Conservation (phyloP, 2,113 vertebrate genomes). For the Melospiza georgiana region DNA sequence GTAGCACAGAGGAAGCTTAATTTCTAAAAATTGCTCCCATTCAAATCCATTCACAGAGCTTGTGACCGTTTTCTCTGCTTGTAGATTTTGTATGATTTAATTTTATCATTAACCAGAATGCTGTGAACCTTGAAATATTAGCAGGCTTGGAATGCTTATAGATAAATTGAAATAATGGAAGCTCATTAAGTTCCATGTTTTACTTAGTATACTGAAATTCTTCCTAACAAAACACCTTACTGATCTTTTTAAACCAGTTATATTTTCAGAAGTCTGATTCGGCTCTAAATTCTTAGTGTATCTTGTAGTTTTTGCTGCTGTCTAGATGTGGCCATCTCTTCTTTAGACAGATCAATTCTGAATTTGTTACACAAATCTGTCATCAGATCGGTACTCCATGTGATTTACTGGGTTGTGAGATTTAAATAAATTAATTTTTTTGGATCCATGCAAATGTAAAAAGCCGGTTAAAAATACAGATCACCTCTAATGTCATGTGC, state of each 20-base stretch:
- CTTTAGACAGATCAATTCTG: not conserved
- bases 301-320: not conserved
- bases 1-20: not conserved
- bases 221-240: not conserved
- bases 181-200: not conserved
- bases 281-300: not conserved
- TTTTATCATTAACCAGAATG: constrained; percentile 12
- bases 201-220: not conserved
- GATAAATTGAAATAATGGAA: constrained; percentile 20
- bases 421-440: not conserved
- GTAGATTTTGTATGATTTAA: not conserved
- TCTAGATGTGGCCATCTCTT: not conserved
- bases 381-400: not conserved
- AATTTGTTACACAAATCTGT: not conserved
- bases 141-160: not conserved
- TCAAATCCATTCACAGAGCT: not conserved
- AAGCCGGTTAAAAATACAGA: not conserved
- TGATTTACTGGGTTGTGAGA: not conserved
- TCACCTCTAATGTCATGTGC: not conserved
- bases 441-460: not conserved
- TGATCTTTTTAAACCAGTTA: not conserved
- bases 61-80: not conserved
- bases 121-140: constrained; percentile 19
- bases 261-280: not conserved
- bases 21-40: constrained; percentile 19